phyloP scores from a whole-genome alignment of 2,113 vertebrate species.

The Oreochromis niloticus region DNA sequence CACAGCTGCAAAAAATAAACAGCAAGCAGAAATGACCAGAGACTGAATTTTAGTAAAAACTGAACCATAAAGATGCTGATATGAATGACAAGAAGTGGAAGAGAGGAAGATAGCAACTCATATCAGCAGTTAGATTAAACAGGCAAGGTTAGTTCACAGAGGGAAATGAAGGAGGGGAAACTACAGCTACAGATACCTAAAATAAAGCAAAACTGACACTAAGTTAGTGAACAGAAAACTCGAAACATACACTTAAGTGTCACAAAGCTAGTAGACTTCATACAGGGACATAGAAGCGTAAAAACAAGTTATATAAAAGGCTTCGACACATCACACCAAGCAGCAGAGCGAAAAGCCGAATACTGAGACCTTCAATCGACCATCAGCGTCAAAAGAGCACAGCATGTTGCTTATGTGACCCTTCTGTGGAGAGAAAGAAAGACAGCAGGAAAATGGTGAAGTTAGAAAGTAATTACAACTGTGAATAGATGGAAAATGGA shows the following conservation, averaged over 20 bases:
- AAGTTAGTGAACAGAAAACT: slow-evolving; percentile 3
- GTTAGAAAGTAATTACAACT: background rate
- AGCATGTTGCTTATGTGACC: slow-evolving; percentile 52
- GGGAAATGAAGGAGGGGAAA: background rate
- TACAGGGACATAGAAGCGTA: background rate
- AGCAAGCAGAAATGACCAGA: background rate
- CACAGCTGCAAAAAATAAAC: background rate
- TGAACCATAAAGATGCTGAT: background rate
- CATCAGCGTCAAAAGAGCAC: slow-evolving; percentile 44
- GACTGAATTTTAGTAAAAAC: background rate
- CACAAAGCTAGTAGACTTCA: background rate
- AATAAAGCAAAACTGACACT: background rate
- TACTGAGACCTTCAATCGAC: slow-evolving; percentile 60
- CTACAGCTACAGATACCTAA: background rate
- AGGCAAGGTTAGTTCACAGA: background rate
- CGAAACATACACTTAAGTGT: background rate
- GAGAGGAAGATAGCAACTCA: background rate
- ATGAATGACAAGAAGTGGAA: background rate
- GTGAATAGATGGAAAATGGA: background rate
- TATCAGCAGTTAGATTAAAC: background rate
- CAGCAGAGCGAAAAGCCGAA: slow-evolving; percentile 8
- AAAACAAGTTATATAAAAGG: background rate
- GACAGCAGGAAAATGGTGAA: background rate
- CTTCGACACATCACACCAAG: background rate
- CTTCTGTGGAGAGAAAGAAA: slow-evolving; percentile 50